Conservation (phyloP, 1,140 invertebrate species). For the Aphelinus atriplicis region DNA sequence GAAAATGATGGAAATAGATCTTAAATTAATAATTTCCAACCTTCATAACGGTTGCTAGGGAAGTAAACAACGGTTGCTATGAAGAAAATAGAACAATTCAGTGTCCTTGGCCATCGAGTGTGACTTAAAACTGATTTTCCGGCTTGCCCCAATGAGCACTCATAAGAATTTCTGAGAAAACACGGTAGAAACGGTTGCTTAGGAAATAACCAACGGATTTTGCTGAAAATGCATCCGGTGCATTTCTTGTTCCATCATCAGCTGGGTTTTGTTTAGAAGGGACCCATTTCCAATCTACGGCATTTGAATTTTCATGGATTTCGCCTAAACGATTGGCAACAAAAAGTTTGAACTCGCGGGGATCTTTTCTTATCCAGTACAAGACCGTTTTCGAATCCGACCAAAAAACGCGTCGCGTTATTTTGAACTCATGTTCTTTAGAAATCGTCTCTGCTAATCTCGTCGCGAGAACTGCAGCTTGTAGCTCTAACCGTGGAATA, state of each 20-base stretch:
- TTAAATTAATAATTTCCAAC: too few relatives aligned
- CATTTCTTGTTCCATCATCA: conserved; percentile 47
- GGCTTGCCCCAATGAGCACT: too few relatives aligned
- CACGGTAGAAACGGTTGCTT: too few relatives aligned
- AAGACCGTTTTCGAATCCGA: conserved; percentile 52
- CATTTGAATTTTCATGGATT: conserved; percentile 46
- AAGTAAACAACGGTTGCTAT: too few relatives aligned
- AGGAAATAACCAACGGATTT: too few relatives aligned
- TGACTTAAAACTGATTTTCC: too few relatives aligned
- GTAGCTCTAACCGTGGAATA: conserved; percentile 2
- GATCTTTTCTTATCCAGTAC: conserved; percentile 44
- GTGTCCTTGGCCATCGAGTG: too few relatives aligned
- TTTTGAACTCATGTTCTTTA: neutral
- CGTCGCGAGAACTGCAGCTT: neutral
- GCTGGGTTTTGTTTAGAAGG: conserved; percentile 58
- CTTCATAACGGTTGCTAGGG: too few relatives aligned
- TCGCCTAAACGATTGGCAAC: conserved; percentile 54
- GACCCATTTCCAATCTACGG: conserved; percentile 59
- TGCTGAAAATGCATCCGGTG: too few relatives aligned
- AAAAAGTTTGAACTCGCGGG: conserved; percentile 28
- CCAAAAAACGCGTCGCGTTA: conserved; percentile 40
- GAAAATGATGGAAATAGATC: too few relatives aligned
- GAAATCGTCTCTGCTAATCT: neutral
- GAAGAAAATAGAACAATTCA: too few relatives aligned
- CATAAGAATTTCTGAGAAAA: too few relatives aligned